phyloP scores from a whole-genome alignment of 2,113 vertebrate genomes.

The Meleagris gallopavo region DNA sequence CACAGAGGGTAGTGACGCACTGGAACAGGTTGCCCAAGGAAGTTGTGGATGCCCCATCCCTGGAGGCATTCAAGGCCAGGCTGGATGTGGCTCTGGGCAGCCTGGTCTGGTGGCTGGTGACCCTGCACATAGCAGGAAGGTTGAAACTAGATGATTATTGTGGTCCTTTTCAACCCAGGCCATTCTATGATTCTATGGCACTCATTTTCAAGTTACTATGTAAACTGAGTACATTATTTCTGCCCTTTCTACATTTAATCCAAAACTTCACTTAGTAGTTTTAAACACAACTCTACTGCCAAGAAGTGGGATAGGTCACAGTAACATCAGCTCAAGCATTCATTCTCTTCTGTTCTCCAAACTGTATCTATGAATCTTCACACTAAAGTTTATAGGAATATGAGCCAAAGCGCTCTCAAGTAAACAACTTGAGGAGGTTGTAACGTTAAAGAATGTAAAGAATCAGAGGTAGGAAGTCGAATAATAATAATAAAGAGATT shows the following conservation, averaged over 20 bases:
- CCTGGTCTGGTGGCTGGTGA: too few relatives aligned
- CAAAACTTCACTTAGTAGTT: background rate
- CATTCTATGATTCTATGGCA: background rate
- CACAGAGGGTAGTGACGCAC: too few relatives aligned
- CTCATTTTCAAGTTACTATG: background rate
- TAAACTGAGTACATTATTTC: background rate
- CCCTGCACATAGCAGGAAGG: too few relatives aligned
- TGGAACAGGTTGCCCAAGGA: too few relatives aligned
- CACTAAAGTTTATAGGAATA: background rate
- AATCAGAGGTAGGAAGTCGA: background rate
- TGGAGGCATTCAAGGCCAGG: too few relatives aligned
- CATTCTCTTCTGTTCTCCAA: background rate
- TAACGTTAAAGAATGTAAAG: background rate
- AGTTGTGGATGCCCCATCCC: too few relatives aligned
- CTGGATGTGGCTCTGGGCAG: too few relatives aligned
- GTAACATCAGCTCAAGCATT: background rate
- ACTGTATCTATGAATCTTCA: background rate
- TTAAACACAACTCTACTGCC: background rate
- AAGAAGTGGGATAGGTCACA: background rate
- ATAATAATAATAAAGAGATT: background rate
- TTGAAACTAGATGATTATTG: too few relatives aligned
- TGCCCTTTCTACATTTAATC: background rate
- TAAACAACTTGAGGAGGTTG: background rate
- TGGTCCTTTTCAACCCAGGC: too few relatives aligned
- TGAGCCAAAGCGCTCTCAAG: background rate